Percentiles rank a stretch among this genome's conserved stretches.
These are phyloP conservation scores for Drosophila colorata DNA, from an alignment of 2,888 invertebrate species.

Conservation along the genomic window DNA sequence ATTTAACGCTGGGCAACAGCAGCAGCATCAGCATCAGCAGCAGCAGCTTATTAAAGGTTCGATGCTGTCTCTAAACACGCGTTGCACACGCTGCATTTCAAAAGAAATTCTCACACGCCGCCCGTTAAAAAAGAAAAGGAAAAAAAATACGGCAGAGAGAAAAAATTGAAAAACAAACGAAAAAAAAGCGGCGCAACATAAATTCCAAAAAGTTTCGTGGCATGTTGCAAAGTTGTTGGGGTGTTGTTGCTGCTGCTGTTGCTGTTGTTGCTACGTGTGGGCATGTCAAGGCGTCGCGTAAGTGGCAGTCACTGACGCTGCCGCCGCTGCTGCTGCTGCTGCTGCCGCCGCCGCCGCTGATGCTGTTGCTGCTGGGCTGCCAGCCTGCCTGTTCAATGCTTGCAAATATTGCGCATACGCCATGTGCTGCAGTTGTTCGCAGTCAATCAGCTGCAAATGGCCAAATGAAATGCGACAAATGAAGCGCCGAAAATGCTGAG, in stretches of 20 bases:
- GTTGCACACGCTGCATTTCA: constrained; percentile 66
- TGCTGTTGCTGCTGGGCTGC: constrained; percentile 17
- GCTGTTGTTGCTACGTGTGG: constrained; percentile 65
- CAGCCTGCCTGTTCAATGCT: constrained; percentile 3
- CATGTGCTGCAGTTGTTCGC: constrained; percentile 48
- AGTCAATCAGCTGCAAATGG: constrained; percentile 61
- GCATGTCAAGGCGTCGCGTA: constrained; percentile 76
- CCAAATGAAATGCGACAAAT: constrained; percentile 58
- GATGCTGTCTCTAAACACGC: constrained; percentile 59
- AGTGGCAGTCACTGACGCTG: constrained; percentile 53
- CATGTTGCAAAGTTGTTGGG: constrained; percentile 76
- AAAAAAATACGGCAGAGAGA: constrained; percentile 21
- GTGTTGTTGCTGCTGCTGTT: constrained; percentile 35
- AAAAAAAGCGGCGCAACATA: constrained; percentile 50
- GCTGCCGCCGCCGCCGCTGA: constrained; percentile 17
- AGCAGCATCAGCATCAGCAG: background rate
- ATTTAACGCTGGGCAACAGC: constrained; percentile 38
- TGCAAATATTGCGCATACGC: constrained; percentile 75
- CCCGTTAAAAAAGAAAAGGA: constrained; percentile 35
- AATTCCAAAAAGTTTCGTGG: constrained; percentile 75
- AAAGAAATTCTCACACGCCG: constrained; percentile 82
- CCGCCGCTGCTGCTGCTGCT: constrained; percentile 12
- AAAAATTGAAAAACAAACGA: constrained; percentile 30
- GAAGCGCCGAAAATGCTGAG: constrained; percentile 50
- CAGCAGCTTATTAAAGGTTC: constrained; percentile 63